Base-by-base conservation (phyloP, 2,113 vertebrate species). In the Heteronetta atricapilla region DNA sequence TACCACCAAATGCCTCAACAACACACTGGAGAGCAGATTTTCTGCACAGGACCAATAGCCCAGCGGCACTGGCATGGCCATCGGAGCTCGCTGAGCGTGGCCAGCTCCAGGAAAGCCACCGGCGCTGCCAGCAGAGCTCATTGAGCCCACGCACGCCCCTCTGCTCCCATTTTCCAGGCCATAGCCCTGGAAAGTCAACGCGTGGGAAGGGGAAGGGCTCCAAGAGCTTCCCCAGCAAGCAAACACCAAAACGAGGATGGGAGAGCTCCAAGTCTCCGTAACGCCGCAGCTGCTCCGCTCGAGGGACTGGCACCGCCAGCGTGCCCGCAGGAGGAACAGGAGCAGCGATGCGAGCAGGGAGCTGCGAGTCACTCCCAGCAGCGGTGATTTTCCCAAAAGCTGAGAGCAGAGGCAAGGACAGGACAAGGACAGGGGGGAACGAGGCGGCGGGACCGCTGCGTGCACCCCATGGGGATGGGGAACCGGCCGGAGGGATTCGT, bases 261-360 rank as follows among this genome's bases (percentile, higher is more conserved):
- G 91, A 62, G 90, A 73, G 91, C 62, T 94, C 96, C 96, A 88
- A 34, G 46, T 31, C 58, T 90, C 68, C 40, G 17, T 90, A 95
- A 90, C 60, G 93, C 59, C 1, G 59, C 88, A 94, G 96, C 97
- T 97, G 98, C 89, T 97, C 76, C 28, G 29, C 78, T 21, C 25
- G 78, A 72, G 62, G 80, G 85, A 53, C 9, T 31, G 89, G 58
- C 82, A 82, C n/a, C 0, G 3, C 76, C 58, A 48, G 46, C 36
- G 11, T 21, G 8, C 13, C 26, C 6, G 2, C 17, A 40, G 80
- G 68, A 50, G 50, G 62, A 33, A 66, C 29, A 38, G 75, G 70
- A 82, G 84, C 25, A n/a, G 93, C 1, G 44, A 89, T 67, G n/a
- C 3, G 3, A 46, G 67, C 58, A 67, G 3, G 13, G 52, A 94